These are phyloP conservation scores for Sinella curviseta DNA, from an alignment of 1,140 invertebrate genomes.

Conservation along the genomic window DNA sequence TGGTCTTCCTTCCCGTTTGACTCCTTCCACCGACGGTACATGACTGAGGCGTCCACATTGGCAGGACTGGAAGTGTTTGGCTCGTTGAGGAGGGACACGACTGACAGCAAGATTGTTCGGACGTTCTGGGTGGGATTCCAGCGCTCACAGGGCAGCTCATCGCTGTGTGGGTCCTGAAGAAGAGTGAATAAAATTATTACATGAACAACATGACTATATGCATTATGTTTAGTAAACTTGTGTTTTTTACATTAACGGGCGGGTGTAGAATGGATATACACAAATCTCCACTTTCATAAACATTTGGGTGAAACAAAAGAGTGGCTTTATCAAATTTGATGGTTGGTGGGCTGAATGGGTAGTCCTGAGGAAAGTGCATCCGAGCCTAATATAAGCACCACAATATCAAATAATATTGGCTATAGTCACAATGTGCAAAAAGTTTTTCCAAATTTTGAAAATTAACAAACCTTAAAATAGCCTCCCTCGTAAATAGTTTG, in stretches of 20 bases:
- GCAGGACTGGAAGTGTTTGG: constrained; percentile 99
- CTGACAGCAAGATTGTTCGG: constrained; percentile 94
- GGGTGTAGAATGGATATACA: constrained; percentile 99
- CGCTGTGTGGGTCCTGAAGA: constrained; percentile 93
- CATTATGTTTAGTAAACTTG: neutral
- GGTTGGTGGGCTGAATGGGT: constrained; percentile 94
- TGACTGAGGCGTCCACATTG: constrained; percentile 98
- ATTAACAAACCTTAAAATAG: constrained; percentile 89
- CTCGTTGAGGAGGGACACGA: constrained; percentile 98
- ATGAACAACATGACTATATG: neutral
- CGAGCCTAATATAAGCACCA: constrained; percentile 76
- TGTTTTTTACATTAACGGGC: constrained; percentile 72
- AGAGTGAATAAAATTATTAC: neutral
- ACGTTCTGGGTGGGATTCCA: constrained; percentile 99
- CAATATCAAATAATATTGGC: neutral
- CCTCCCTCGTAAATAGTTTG: constrained; percentile 98
- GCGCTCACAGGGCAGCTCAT: constrained; percentile 96
- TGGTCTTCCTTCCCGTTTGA: constrained; percentile 98
- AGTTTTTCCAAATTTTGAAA: constrained; percentile 52
- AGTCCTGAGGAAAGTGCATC: constrained; percentile 96
- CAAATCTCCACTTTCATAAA: constrained; percentile 99
- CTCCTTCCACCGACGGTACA: constrained; percentile 98
- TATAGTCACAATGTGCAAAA: too few species aligned
- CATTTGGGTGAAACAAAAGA: constrained; percentile 99
- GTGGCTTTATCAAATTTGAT: constrained; percentile 90